Evolutionary conservation across 1,140 invertebrate species (phyloP).

Genomic region (Megathymus violae): DNA sequence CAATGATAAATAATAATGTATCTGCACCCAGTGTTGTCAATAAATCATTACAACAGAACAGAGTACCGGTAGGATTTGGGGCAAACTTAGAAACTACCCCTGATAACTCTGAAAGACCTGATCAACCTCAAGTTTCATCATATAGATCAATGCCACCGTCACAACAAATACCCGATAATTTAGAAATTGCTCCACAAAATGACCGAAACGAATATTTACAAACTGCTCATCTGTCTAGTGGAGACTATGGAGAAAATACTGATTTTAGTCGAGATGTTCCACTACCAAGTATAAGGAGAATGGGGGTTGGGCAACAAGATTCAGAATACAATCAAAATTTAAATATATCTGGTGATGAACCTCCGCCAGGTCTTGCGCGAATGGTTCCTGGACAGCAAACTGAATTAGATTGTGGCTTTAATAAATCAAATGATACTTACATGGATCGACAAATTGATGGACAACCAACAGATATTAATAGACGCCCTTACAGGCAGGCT

Average conservation of each 20-base stretch:
- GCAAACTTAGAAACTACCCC: constrained; percentile 86
- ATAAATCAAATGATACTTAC: constrained; percentile 70
- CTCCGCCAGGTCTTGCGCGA: constrained; percentile 83
- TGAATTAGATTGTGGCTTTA: constrained; percentile 64
- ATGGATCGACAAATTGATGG: constrained; percentile 79
- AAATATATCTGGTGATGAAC: constrained; percentile 80
- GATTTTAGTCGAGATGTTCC: constrained; percentile 81
- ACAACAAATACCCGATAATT: constrained; percentile 81
- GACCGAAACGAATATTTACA: constrained; percentile 89
- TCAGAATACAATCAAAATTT: constrained; percentile 81
- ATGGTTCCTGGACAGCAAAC: constrained; percentile 85
- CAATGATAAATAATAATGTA: constrained; percentile 46
- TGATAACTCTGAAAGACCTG: constrained; percentile 87
- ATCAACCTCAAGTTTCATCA: constrained; percentile 68
- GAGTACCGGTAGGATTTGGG: constrained; percentile 60
- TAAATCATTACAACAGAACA: constrained; percentile 60
- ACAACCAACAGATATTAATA: constrained; percentile 66
- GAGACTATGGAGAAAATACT: constrained; percentile 80
- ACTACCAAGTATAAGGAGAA: constrained; percentile 85
- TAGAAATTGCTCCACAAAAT: constrained; percentile 86
- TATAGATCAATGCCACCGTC: constrained; percentile 56
- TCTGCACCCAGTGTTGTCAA: constrained; percentile 59
- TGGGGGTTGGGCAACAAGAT: constrained; percentile 87
- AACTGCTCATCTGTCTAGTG: constrained; percentile 87
- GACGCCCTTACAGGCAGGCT: constrained; percentile 70